These are phyloP conservation scores for Rhinophrynus dorsalis DNA, from an alignment of 2,797 vertebrate species.

Conservation along the genomic window DNA sequence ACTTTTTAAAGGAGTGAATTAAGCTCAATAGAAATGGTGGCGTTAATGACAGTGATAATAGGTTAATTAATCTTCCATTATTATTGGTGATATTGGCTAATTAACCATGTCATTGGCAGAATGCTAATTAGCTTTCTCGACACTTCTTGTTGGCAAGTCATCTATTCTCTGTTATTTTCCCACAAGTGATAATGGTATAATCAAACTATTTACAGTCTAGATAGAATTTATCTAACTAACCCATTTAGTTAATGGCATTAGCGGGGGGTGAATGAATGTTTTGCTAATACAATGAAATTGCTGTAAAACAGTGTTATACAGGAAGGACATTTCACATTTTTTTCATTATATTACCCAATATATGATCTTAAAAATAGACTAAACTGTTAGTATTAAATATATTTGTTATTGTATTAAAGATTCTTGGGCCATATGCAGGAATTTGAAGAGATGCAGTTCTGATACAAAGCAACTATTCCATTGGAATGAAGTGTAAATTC, in stretches of 20 bases:
- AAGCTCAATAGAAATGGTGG: constrained; percentile 15
- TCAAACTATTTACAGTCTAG: constrained; percentile 36
- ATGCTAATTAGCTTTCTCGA: constrained; percentile 38
- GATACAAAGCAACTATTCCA: too few relatives aligned
- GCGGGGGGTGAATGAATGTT: not conserved
- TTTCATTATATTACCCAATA: too few relatives aligned
- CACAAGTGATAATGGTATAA: constrained; percentile 36
- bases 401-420: too few relatives aligned
- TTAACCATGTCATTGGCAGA: constrained; percentile 47
- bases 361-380: too few relatives aligned
- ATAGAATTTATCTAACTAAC: constrained; percentile 41
- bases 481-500: too few relatives aligned
- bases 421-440: too few relatives aligned
- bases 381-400: too few relatives aligned
- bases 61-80: constrained; percentile 44
- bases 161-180: constrained; percentile 30
- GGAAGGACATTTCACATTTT: too few relatives aligned
- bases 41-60: constrained; percentile 36
- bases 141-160: constrained; percentile 38
- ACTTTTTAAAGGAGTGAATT: constrained; percentile 16
- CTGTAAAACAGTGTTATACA: too few relatives aligned
- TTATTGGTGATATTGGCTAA: constrained; percentile 44
- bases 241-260: constrained; percentile 8
- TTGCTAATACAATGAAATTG: not conserved
- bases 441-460: too few relatives aligned